Evolutionary conservation across 2,888 invertebrate genomes (phyloP), one percentile per base, ranked within the genome.

Genomic region (Ichneumon xanthorius): DNA sequence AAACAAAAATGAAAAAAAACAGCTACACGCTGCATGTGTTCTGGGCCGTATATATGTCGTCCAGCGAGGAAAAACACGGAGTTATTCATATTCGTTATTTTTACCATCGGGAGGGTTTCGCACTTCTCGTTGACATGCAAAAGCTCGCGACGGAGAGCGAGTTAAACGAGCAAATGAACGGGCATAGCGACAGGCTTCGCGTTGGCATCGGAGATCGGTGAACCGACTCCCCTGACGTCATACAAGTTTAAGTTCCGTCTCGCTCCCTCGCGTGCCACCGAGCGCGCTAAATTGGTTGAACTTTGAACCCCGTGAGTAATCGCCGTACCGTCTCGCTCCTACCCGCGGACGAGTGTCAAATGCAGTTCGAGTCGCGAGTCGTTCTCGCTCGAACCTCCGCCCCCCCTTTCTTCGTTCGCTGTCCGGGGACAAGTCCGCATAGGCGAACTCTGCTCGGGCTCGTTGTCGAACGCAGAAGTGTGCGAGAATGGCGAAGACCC

Each of bases 281-380:
- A 65, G 76, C 67, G 84, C 82, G 86, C 88, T 89, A 88, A 92
- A 90, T 91, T 91, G 90, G 87, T 85, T 89, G 91, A 92, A 91
- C 92, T 92, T 89, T 89, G 92, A 90, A 88, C 91, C 80, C 82
- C 86, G 85, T 86, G 89, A 90, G 89, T 89, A 90, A 92, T 91
- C 90, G 90, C 87, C 85, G 83, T 86, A 85, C 84, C 87, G 81
- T 85, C 87, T 80, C 80, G 70, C 70, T 88, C 86, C 79, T 33
- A 76, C 82, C 26, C 45, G n/a, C 2, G 33, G 19, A 26, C 9
- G 2, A 48, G 33, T 37, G 33, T 68, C 82, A 79, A 70, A 78
- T 84, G 73, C 48, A 67, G 78, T 78, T 80, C 77, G 76, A 14
- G 19, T 50, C 84, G 16, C 63, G 30, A 71, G 45, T 63, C 67